Evolutionary conservation across 2,797 vertebrate species (phyloP).

Genomic region (Anas bahamensis): DNA sequence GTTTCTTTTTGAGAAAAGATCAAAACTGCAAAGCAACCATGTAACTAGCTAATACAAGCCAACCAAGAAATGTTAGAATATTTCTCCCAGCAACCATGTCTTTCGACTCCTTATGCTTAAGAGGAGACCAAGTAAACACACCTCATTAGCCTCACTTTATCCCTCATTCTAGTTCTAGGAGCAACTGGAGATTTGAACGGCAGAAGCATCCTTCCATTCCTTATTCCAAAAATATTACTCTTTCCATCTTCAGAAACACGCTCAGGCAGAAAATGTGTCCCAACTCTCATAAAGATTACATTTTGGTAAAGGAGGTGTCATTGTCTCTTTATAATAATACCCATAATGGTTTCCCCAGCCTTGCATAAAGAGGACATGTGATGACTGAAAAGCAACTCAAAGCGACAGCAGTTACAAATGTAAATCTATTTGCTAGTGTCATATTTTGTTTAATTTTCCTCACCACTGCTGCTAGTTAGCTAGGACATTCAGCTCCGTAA

Average conservation of each 20-base stretch:
- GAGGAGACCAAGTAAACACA: neutral
- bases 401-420: conserved; percentile 9
- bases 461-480: neutral
- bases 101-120: neutral
- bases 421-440: conserved; percentile 2
- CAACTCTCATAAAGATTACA: neutral
- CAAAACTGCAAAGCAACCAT: neutral
- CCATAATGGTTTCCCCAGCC: neutral
- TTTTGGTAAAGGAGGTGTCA: conserved; percentile 2
- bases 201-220: neutral
- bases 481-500: neutral
- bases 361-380: neutral
- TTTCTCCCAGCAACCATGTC: neutral
- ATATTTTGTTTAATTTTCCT: conserved; percentile 1
- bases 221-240: neutral
- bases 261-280: neutral
- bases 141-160: neutral
- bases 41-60: neutral
- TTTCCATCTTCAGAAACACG: neutral
- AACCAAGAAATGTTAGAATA: neutral
- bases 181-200: neutral
- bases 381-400: neutral
- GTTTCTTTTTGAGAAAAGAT: conserved; percentile 19
- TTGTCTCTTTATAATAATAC: neutral
- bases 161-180: neutral